Percentiles rank a stretch among this genome's conserved stretches.
phyloP scores from a whole-genome alignment of 2,888 invertebrate species.

The Phrixothrix hirtus region DNA sequence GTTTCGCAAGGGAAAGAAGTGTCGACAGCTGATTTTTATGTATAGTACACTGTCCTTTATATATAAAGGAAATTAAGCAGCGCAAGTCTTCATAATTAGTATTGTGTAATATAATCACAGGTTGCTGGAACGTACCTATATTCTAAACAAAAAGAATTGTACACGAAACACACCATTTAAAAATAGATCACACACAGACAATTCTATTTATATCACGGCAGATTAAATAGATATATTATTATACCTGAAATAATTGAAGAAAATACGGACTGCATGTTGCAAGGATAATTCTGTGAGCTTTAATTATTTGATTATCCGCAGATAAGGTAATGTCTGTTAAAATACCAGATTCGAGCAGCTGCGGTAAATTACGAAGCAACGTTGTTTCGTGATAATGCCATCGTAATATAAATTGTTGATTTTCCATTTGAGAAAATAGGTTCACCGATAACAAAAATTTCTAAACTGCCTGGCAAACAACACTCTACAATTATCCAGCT shows the following conservation, averaged over 20 bases:
- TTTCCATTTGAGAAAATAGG: conserved; percentile 21
- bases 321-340: conserved; percentile 86
- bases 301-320: conserved; percentile 80
- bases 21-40: conserved; percentile 78
- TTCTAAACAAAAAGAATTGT: conserved; percentile 60
- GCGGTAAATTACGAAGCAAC: conserved; percentile 75
- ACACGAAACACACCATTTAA: no score
- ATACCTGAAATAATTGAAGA: conserved; percentile 82
- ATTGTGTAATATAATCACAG: conserved; percentile 72
- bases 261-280: conserved; percentile 92
- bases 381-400: conserved; percentile 55
- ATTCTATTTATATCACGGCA: conserved; percentile 15
- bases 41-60: conserved; percentile 85
- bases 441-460: conserved; percentile 36
- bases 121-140: conserved; percentile 69
- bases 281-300: conserved; percentile 82
- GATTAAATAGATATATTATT: conserved; percentile 40
- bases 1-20: conserved; percentile 75
- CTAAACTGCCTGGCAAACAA: conserved; percentile 45
- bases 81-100: conserved; percentile 72
- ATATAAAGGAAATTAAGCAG: conserved; percentile 83
- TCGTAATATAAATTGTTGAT: conserved; percentile 51
- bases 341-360: conserved; percentile 77
- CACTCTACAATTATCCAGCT: conserved; percentile 52
- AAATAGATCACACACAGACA: conserved; percentile 15